A percentile compares a stretch with the other conserved stretches of the same genome.
Conservation (phyloP, 2,797 vertebrate species). For the Borostomias antarcticus region DNA sequence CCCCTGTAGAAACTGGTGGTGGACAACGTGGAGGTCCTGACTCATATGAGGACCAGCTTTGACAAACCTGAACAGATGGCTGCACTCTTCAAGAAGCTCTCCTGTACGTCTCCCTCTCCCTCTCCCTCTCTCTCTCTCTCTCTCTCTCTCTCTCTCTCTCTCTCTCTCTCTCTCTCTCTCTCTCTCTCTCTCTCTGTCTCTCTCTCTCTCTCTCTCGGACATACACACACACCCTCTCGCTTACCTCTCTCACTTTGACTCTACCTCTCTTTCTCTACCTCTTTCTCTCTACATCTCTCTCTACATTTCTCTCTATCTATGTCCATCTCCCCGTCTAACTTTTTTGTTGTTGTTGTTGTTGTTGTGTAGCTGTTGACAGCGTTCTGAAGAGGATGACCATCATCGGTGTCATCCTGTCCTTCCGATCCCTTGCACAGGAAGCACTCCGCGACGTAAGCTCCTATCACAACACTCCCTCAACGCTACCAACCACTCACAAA, state of each 20-base stretch:
- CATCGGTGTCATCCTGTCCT: slow-evolving; percentile 97
- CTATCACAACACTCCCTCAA: not conserved
- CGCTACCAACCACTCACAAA: not conserved
- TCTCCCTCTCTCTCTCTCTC: not conserved
- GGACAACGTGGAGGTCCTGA: slow-evolving; percentile 96
- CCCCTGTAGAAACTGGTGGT: slow-evolving; percentile 93
- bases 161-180: not conserved
- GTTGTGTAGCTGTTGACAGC: slow-evolving; percentile 89
- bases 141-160: not conserved
- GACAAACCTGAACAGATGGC: slow-evolving; percentile 99
- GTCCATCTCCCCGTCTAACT: not conserved
- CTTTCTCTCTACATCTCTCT: not conserved
- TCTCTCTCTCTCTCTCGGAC: not conserved
- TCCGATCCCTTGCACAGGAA: slow-evolving; percentile 96
- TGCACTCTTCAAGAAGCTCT: slow-evolving; percentile 95
- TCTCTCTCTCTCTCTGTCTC: not conserved
- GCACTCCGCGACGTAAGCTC: slow-evolving; percentile 94
- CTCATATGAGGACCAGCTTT: slow-evolving; percentile 99
- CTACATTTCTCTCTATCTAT: too few species aligned
- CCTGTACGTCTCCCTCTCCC: slow-evolving; percentile 80
- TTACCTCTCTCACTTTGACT: not conserved
- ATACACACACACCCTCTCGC: not conserved
- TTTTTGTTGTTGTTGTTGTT: slow-evolving; percentile 24
- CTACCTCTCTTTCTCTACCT: not conserved
- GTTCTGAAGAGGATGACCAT: slow-evolving; percentile 99